Evolutionary conservation across 2,888 invertebrate species (phyloP), one percentile per base, ranked within the genome.

Genomic region (Vandiemenella viatica): DNA sequence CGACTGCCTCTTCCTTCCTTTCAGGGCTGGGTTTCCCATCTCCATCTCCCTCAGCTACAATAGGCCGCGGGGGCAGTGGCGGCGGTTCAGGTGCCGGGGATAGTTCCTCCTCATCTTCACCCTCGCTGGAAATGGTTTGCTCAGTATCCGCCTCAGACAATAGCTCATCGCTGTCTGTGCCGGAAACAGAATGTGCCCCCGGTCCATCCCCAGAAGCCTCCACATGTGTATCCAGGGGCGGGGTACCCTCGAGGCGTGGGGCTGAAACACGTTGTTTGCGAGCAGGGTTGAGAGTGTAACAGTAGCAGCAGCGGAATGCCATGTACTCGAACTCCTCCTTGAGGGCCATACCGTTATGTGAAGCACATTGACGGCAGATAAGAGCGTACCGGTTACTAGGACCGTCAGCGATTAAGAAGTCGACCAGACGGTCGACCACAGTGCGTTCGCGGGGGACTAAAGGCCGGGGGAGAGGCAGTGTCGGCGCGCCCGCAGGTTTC

Each of bases 371-470:
- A 37, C 75, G 74, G 66, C 98, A 98, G 60, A 98, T 91, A 55
- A 98, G 77, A 17, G 97, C 98, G 71, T 85, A 97, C 58, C 96
- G 79, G 67, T 92, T 88, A 53, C 80, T 80, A 19, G 96, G 95
- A 1, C 96, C 97, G 65, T 98, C 97, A 38, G 93, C 95, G 38
- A 97, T 79, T 52, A 98, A 68, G 63, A 87, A 92, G 64, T 98
- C 97, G 15, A 98, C 82, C 60, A 97, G 72, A 61, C 85, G 83
- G 66, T 96, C 96, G 53, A 95, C 64, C 23, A 83, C 77, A 5
- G 83, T 79, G 51, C 91, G 79, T 55, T 89, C 79, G 52, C 75
- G 73, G 6, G 84, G 80, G 48, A 83, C 65, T 57, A 91, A 70
- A 10, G 85, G 82, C 18, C 87, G 73, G 19, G 83, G 79, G 53